These are phyloP conservation scores for Bombus haemorrhoidalis DNA, from an alignment of 1,140 invertebrate genomes.

Conservation along the genomic window DNA sequence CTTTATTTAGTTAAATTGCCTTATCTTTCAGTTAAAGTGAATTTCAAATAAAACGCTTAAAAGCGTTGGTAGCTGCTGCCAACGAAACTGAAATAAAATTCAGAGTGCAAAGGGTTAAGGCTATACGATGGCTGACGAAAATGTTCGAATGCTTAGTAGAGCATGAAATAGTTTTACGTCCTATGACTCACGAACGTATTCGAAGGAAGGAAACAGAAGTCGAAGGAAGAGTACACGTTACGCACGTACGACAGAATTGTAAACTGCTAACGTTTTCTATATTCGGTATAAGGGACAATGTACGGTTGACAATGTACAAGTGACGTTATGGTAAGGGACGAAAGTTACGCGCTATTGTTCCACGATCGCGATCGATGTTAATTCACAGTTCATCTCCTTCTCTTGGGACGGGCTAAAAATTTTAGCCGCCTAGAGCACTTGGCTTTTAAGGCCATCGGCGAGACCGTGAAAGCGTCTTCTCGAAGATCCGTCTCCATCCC, in stretches of 20 bases:
- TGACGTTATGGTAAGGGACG: background rate
- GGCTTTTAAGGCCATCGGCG: slow-evolving; percentile 72
- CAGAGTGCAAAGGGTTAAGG: no score
- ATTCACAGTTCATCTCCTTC: background rate
- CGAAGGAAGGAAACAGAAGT: no score
- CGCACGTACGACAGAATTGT: background rate
- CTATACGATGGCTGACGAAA: accelerated
- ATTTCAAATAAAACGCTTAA: no score
- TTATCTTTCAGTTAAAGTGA: no score
- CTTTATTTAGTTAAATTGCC: no score
- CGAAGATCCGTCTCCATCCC: slow-evolving; percentile 76
- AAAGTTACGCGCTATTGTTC: background rate
- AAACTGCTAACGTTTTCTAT: background rate
- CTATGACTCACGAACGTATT: no score
- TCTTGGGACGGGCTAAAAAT: slow-evolving; percentile 71
- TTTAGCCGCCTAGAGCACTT: slow-evolving; percentile 67
- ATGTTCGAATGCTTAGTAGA: no score
- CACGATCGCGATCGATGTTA: background rate
- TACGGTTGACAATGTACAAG: background rate
- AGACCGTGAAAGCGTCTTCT: slow-evolving; percentile 75
- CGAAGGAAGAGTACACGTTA: no score
- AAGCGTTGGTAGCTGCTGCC: no score
- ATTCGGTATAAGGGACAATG: background rate
- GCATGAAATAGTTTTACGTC: no score
- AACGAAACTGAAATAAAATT: no score